Evolutionary conservation across 1,140 invertebrate species (phyloP).

Genomic region (Caenorhabditis brenneri): DNA sequence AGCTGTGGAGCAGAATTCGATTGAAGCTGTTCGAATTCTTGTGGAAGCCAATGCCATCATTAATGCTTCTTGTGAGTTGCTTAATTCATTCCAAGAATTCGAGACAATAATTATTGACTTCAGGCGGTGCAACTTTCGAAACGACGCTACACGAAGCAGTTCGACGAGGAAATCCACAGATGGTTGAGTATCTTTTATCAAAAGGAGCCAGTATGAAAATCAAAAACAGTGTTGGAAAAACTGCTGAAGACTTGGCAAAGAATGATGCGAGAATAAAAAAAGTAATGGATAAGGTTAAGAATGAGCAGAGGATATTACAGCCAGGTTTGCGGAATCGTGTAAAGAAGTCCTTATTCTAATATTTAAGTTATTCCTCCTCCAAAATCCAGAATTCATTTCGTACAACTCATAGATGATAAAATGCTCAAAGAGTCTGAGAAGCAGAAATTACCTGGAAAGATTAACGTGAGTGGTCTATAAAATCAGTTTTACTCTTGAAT

Average conservation of each 20-base stretch:
- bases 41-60: neutral
- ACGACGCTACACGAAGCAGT: conserved; percentile 32
- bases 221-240: neutral
- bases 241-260: neutral
- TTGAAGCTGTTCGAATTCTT: conserved; percentile 7
- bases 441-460: conserved; percentile 8
- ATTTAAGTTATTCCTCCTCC: neutral
- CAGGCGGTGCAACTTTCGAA: conserved; percentile 35
- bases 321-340: neutral
- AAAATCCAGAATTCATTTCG: conserved; percentile 5
- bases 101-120: neutral
- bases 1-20: neutral
- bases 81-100: neutral
- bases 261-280: neutral
- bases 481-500: neutral
- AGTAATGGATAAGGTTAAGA: neutral
- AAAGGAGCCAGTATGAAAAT: conserved; percentile 20
- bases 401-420: conserved; percentile 9
- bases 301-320: neutral
- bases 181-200: conserved; percentile 8
- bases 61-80: neutral
- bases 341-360: neutral
- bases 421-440: neutral
- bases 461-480: neutral
- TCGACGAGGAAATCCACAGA: neutral